Percentiles rank a stretch among this genome's conserved stretches.
Evolutionary conservation across 1,140 invertebrate genomes (phyloP).

Genomic region (Drosophila parabipectinata): DNA sequence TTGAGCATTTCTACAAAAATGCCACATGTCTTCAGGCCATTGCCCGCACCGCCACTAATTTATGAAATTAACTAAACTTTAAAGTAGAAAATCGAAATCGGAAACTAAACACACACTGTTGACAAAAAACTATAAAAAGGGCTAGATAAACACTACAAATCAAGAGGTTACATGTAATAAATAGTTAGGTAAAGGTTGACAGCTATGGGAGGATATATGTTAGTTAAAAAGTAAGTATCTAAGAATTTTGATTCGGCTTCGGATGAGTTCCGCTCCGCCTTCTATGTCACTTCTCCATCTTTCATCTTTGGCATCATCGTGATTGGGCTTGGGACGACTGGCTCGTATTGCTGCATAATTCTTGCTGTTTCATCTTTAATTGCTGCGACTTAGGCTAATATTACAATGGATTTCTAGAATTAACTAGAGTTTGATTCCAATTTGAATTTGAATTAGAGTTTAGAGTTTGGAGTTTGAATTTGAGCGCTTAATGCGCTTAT

Average conservation of each 20-base stretch:
- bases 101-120: slow-evolving; percentile 41
- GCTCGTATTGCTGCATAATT: slow-evolving; percentile 16
- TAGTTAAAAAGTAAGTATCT: slow-evolving; percentile 25
- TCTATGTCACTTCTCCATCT: slow-evolving; percentile 5
- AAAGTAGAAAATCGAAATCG: background rate
- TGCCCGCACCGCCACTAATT: slow-evolving; percentile 30
- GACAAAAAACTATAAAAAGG: slow-evolving; percentile 47
- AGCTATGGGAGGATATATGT: slow-evolving; percentile 48
- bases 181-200: slow-evolving; percentile 36
- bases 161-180: slow-evolving; percentile 14
- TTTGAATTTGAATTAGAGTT: slow-evolving; percentile 41
- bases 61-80: slow-evolving; percentile 13
- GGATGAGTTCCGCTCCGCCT: slow-evolving; percentile 20
- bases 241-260: slow-evolving; percentile 34
- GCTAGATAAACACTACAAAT: slow-evolving; percentile 60
- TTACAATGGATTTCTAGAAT: slow-evolving; percentile 46
- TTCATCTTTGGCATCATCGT: slow-evolving; percentile 74
- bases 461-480: slow-evolving; percentile 48
- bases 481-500: slow-evolving; percentile 71
- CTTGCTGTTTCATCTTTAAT: slow-evolving; percentile 1
- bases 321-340: slow-evolving; percentile 18
- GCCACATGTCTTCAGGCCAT: slow-evolving; percentile 29
- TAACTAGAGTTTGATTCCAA: slow-evolving; percentile 35
- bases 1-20: slow-evolving; percentile 63
- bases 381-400: slow-evolving; percentile 51